A percentile compares a stretch with the other conserved stretches of the same genome.
phyloP scores from a whole-genome alignment of 2,888 invertebrate species.

The Idaea aversata region DNA sequence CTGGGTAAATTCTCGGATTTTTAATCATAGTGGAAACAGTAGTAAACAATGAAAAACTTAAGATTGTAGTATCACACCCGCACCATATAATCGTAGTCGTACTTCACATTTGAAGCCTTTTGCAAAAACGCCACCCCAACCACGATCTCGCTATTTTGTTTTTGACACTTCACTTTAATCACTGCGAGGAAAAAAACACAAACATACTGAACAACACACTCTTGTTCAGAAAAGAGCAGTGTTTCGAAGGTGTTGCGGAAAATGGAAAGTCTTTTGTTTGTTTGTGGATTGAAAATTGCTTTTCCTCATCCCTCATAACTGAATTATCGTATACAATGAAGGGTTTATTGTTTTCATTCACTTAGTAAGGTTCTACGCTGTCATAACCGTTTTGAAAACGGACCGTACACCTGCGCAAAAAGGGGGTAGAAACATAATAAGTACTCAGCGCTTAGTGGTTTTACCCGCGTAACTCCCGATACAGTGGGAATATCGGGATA shows the following conservation, averaged over 20 bases:
- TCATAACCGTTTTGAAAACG: background rate
- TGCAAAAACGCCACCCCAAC: slow-evolving; percentile 5
- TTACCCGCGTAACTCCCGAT: no score
- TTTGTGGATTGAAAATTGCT: slow-evolving; percentile 45
- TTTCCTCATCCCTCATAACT: slow-evolving; percentile 37
- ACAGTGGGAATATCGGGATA: no score
- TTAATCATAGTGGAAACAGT: background rate
- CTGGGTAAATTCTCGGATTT: no score
- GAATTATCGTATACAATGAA: slow-evolving; percentile 26
- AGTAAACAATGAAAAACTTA: background rate
- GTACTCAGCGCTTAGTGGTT: no score
- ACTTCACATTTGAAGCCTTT: background rate
- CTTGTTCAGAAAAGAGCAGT: slow-evolving; percentile 74
- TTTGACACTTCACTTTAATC: slow-evolving; percentile 80
- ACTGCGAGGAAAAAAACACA: slow-evolving; percentile 65
- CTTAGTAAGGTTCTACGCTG: background rate
- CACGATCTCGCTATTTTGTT: slow-evolving; percentile 61
- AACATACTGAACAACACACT: slow-evolving; percentile 52
- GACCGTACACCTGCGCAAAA: background rate
- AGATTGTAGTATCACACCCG: background rate
- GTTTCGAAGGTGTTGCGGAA: slow-evolving; percentile 53
- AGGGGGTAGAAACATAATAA: background rate
- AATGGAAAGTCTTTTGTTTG: slow-evolving; percentile 46
- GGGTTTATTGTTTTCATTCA: slow-evolving; percentile 16
- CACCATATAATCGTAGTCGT: background rate